Base-by-base conservation (phyloP, 37 sponge, comb jelly and placozoan genomes). In the Haliclona indistincta region DNA sequence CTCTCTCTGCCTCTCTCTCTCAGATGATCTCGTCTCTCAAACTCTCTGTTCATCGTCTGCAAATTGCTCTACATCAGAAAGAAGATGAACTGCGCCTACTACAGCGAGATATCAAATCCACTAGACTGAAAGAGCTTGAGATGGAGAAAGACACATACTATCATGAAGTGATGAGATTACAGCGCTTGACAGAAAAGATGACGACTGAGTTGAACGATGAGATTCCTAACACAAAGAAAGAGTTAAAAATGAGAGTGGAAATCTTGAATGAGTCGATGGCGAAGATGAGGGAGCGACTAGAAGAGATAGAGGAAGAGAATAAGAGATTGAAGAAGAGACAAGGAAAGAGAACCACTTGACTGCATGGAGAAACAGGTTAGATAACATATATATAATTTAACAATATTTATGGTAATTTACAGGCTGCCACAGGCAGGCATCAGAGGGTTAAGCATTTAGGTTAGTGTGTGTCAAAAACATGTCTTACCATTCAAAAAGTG, bases 61-160 rank as follows among this genome's bases (percentile, higher is more conserved):
- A 89, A 61, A 23, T 36, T 25, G 68, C 73, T 23, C 76, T 84
- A 19, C 74, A 73, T 33, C 85, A 80, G 51, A 89, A 84, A 63
- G 90, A 89, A 64, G 68, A 36, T 15, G 69, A 54, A 30, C 10
- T 73, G 52, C 2, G 52, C 15, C 52, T 33, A 19, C 39, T 86
- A 19, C 36, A 55, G 40, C 39, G 51, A 43, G 67, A 44, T 15
- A 56, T 77, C 43, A 2, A 54, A 22, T 44, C 61, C 17, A 75
- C 84, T 2, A 33, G 75, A 54, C 28, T 75, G 5, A 85, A 67
- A 43, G 74, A 61, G 73, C 23, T 73, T 62, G 79, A 85, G 54
- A 32, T 70, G 26, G 66, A 78, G 51, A 29, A 33, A n/a, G 74
- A 77, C 39, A 49, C 37, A 17, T 77, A 81, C 67, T 81, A 64